A percentile compares a stretch with the other conserved stretches of the same genome.
phyloP scores from a whole-genome alignment of 2,113 vertebrate genomes.

The Neomonachus schauinslandi region DNA sequence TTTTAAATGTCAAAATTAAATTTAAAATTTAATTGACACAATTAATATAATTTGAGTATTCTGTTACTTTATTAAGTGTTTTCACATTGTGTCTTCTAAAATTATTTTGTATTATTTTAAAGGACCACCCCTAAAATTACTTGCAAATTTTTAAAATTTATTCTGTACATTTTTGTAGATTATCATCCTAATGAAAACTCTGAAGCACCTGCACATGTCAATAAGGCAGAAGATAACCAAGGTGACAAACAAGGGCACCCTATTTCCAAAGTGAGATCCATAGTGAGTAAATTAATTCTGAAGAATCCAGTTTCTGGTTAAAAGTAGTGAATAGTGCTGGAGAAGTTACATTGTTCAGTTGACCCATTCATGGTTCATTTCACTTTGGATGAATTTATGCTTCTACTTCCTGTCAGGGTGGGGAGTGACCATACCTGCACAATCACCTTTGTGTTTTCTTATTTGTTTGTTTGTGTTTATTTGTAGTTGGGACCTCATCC shows the following conservation, averaged over 20 bases:
- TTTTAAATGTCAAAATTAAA: not conserved
- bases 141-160: not conserved
- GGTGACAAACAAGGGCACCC: constrained; percentile 77
- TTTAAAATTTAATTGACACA: not conserved
- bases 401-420: not conserved
- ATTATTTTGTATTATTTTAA: constrained; percentile 10
- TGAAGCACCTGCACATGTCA: constrained; percentile 75
- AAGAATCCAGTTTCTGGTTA: constrained; percentile 85
- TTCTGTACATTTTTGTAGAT: constrained; percentile 75
- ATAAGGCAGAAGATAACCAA: constrained; percentile 79
- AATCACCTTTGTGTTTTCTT: constrained; percentile 11
- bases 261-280: constrained; percentile 78
- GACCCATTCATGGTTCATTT: not conserved
- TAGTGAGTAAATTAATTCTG: constrained; percentile 84
- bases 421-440: not conserved
- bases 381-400: constrained; percentile 19
- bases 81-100: not conserved
- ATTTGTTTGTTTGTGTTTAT: constrained; percentile 43
- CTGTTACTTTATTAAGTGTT: not conserved
- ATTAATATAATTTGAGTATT: not conserved
- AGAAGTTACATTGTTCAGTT: constrained; percentile 48
- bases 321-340: constrained; percentile 85
- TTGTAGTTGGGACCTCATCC: constrained; percentile 87
- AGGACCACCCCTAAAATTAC: not conserved
- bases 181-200: constrained; percentile 84